These are phyloP conservation scores for Sandelia bainsii DNA, from an alignment of 2,797 vertebrate genomes.

Conservation along the genomic window DNA sequence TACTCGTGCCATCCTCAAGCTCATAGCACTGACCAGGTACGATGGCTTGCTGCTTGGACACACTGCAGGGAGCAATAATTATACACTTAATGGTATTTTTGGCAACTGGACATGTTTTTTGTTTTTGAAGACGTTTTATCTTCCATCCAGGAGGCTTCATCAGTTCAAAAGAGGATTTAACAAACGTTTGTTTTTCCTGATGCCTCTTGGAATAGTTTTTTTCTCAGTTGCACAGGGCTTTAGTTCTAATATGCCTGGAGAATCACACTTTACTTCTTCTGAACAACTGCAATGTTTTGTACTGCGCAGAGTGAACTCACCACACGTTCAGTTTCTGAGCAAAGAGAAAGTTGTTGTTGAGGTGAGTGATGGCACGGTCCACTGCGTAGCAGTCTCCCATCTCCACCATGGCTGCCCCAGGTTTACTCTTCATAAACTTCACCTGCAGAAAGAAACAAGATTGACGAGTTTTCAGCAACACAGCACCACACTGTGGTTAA, in stretches of 20 bases:
- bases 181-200: no score
- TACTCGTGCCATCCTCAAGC: constrained; percentile 91
- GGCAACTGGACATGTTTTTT: no score
- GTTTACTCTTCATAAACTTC: constrained; percentile 98
- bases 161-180: no score
- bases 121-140: no score
- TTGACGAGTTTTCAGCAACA: background rate
- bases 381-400: constrained; percentile 97
- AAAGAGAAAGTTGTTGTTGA: constrained; percentile 97
- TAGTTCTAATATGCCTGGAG: no score
- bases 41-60: constrained; percentile 96
- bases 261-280: background rate
- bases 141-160: no score
- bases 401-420: constrained; percentile 95
- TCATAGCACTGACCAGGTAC: constrained; percentile 95
- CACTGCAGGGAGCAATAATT: constrained; percentile 73
- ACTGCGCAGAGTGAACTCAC: constrained; percentile 73
- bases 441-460: constrained; percentile 78
- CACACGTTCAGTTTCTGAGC: constrained; percentile 95
- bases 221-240: no score
- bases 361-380: constrained; percentile 93
- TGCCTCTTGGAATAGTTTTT: no score
- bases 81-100: no score
- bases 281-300: background rate
- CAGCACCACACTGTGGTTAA: fast-evolving